A percentile compares a stretch with the other conserved stretches of the same genome.
Evolutionary conservation across 1,140 invertebrate genomes (phyloP).

Genomic region (Chrysomallon squamiferum): DNA sequence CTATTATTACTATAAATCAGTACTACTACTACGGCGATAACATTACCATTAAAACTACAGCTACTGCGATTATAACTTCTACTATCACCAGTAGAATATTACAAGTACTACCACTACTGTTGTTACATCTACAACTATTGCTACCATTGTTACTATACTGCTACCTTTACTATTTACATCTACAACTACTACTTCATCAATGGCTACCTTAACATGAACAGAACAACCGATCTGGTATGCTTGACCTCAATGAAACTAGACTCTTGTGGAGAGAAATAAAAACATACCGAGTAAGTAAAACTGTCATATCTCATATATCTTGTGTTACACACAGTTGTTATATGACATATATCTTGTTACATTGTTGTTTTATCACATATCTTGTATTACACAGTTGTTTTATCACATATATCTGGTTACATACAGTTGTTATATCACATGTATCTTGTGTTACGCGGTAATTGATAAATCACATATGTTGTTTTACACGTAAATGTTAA

Average conservation of each 20-base stretch:
- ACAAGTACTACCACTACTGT: no score
- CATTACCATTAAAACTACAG: no score
- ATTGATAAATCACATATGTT: neutral
- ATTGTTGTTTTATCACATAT: neutral
- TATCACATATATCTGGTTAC: neutral
- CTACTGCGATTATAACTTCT: no score
- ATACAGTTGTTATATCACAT: neutral
- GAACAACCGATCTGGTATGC: slow-evolving; percentile 35
- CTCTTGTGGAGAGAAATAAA: slow-evolving; percentile 42
- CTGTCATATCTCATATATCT: neutral
- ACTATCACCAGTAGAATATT: no score
- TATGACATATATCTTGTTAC: neutral
- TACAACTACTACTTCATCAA: no score
- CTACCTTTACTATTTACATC: neutral
- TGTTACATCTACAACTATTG: no score
- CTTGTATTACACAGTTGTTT: neutral
- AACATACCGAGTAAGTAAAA: slow-evolving; percentile 35
- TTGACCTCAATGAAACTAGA: slow-evolving; percentile 31
- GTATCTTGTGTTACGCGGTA: neutral
- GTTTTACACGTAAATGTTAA: neutral
- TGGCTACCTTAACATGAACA: slow-evolving; percentile 26
- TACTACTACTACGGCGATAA: no score
- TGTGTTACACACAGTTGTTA: neutral
- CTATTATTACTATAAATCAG: no score
- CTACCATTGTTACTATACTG: neutral